Conservation (phyloP, 2,797 vertebrate species). For the Pangasius djambal region DNA sequence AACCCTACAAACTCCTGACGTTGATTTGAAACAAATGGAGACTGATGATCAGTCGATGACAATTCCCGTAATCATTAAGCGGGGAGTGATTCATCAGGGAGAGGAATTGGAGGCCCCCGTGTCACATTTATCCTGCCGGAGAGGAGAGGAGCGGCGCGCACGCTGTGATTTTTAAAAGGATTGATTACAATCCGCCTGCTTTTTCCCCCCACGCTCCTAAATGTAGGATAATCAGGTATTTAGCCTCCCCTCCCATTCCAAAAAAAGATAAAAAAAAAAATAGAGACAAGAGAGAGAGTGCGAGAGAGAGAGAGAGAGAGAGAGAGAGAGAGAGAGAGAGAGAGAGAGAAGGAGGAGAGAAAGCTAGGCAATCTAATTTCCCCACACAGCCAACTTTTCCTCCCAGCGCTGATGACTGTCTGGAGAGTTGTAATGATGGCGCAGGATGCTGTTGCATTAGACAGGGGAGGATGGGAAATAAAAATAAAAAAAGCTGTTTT, state of each 20-base stretch:
- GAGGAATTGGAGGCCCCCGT: slow-evolving; percentile 73
- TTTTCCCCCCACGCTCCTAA: slow-evolving; percentile 58
- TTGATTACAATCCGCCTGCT: slow-evolving; percentile 71
- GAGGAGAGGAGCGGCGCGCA: slow-evolving; percentile 65
- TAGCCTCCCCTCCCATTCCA: slow-evolving; percentile 48
- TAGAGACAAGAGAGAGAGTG: slow-evolving; percentile 43
- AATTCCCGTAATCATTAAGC: slow-evolving; percentile 80
- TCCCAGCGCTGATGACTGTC: slow-evolving; percentile 56
- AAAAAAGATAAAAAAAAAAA: slow-evolving; percentile 42
- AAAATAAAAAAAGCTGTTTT: slow-evolving; percentile 1
- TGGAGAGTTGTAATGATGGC: slow-evolving; percentile 53
- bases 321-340: background rate
- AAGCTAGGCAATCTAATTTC: slow-evolving; percentile 58
- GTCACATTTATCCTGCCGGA: slow-evolving; percentile 72
- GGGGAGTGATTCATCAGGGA: slow-evolving; percentile 77
- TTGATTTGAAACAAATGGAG: slow-evolving; percentile 82
- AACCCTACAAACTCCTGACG: slow-evolving; percentile 70
- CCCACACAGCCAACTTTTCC: slow-evolving; percentile 57
- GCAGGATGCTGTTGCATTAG: slow-evolving; percentile 53
- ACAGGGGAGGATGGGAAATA: slow-evolving; percentile 33
- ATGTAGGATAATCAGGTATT: slow-evolving; percentile 70
- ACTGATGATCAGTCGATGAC: slow-evolving; percentile 80
- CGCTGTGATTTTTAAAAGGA: slow-evolving; percentile 73
- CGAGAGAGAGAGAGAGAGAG: slow-evolving; percentile 38
- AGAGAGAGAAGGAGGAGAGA: slow-evolving; percentile 36